These are phyloP conservation scores for Thaumatotibia leucotreta DNA, from an alignment of 1,140 invertebrate species.

Conservation along the genomic window DNA sequence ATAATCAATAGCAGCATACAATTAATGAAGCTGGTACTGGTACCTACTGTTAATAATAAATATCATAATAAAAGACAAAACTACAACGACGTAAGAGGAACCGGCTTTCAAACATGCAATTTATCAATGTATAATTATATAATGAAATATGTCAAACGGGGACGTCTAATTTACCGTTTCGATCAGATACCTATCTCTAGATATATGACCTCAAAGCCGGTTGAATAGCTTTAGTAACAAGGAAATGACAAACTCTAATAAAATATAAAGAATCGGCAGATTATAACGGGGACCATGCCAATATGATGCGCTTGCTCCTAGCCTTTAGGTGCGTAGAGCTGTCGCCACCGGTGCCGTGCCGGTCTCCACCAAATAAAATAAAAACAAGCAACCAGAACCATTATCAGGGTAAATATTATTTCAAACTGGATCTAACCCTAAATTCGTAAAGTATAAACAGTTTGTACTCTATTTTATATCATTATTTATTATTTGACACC, in stretches of 20 bases:
- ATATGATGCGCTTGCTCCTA: neutral
- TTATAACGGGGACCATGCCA: neutral
- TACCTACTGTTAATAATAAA: too few relatives aligned
- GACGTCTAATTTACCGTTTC: neutral
- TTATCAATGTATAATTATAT: neutral
- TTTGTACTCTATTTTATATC: too few relatives aligned
- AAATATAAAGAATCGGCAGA: neutral
- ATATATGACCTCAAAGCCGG: neutral
- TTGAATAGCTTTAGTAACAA: neutral
- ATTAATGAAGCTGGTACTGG: too few relatives aligned
- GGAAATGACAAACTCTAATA: neutral
- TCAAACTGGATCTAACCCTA: constrained; percentile 9
- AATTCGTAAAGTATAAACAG: too few relatives aligned
- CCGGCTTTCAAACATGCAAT: neutral
- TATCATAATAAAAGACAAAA: neutral
- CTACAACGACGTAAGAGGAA: neutral
- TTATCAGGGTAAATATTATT: neutral
- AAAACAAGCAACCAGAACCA: neutral
- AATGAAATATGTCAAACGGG: neutral
- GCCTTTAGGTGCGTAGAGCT: neutral
- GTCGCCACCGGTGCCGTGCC: neutral
- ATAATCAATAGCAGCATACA: too few relatives aligned
- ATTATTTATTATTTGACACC: too few relatives aligned
- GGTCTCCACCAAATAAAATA: neutral
- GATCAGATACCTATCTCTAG: neutral